Evolutionary conservation across 2,888 invertebrate genomes (phyloP), one percentile per base, ranked within the genome.

Genomic region (Gari tellinella): DNA sequence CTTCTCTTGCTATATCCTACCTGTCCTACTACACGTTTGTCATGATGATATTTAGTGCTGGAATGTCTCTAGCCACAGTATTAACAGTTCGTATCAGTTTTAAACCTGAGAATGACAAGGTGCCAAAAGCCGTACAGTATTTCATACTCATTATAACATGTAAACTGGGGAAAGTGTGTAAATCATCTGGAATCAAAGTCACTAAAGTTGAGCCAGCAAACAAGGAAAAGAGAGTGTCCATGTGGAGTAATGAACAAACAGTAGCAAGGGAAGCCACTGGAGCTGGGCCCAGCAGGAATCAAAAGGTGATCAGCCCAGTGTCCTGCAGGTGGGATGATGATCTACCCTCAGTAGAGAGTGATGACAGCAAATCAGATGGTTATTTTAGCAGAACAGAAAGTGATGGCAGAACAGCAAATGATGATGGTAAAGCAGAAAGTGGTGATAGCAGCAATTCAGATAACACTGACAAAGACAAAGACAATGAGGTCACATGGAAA

Each of bases 11-110:
- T 1, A 21, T 79, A 23, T 74, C 79, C 1, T 72, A 65, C 49
- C 53, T 79, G 7, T 62, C 64, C 49, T 79, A 74, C 68, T 79
- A 79, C 14, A 73, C 73, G 19, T 72, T 72, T 55, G 48, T 74
- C 7, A 74, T 79, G 79, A 73, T 79, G 74, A 17, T 68, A 1
- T 79, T 79, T 17, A 79, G 79, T 25, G 67, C 67, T 5, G 65
- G 40, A 2, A 65, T 65, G 57, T 49, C 65, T 5, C 38, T 74
- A 10, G 61, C 53, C 14, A 72, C 74, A 0, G 45, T 79, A 8
- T 19, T 79, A 1, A 65, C 74, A 12, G 14, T 79, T 7, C 41
- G 74, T 19, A 65, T 79, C 31, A 26, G 72, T 37, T 45, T 60
- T 31, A 79, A 79, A 38, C 26, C 62, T 0, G 58, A 73, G n/a